phyloP scores from a whole-genome alignment of 1,140 invertebrate species.

The Drosophila bipectinata region DNA sequence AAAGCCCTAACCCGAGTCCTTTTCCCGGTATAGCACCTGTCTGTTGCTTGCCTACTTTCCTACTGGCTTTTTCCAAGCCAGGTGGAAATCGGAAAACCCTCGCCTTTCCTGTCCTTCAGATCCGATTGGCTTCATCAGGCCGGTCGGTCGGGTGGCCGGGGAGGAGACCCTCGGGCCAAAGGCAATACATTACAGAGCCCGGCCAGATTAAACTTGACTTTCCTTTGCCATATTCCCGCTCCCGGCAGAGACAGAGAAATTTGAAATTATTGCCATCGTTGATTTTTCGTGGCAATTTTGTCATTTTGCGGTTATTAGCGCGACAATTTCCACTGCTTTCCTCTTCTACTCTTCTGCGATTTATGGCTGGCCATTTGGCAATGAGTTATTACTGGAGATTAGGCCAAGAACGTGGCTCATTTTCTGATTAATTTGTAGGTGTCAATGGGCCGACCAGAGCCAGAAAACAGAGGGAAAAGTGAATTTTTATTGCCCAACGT shows the following conservation, averaged over 20 bases:
- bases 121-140: slow-evolving; percentile 76
- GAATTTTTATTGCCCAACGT: slow-evolving; percentile 72
- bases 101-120: slow-evolving; percentile 26
- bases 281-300: slow-evolving; percentile 56
- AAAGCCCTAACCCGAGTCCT: slow-evolving; percentile 40
- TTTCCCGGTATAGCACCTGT: slow-evolving; percentile 54
- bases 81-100: slow-evolving; percentile 14
- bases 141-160: neutral
- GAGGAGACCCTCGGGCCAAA: slow-evolving; percentile 35
- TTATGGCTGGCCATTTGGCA: slow-evolving; percentile 62
- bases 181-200: slow-evolving; percentile 69
- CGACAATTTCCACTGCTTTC: slow-evolving; percentile 39
- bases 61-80: neutral
- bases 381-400: slow-evolving; percentile 70
- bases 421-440: slow-evolving; percentile 71
- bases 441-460: slow-evolving; percentile 48
- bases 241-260: slow-evolving; percentile 6
- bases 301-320: slow-evolving; percentile 71
- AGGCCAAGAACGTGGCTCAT: slow-evolving; percentile 50
- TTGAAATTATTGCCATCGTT: slow-evolving; percentile 59
- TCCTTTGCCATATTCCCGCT: slow-evolving; percentile 9
- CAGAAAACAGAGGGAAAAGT: slow-evolving; percentile 42
- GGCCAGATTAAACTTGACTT: slow-evolving; percentile 67
- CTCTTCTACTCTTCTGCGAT: slow-evolving; percentile 19
- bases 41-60: slow-evolving; percentile 71